phyloP scores from a whole-genome alignment of 1,140 invertebrate species.

The Monomorium pharaonis region DNA sequence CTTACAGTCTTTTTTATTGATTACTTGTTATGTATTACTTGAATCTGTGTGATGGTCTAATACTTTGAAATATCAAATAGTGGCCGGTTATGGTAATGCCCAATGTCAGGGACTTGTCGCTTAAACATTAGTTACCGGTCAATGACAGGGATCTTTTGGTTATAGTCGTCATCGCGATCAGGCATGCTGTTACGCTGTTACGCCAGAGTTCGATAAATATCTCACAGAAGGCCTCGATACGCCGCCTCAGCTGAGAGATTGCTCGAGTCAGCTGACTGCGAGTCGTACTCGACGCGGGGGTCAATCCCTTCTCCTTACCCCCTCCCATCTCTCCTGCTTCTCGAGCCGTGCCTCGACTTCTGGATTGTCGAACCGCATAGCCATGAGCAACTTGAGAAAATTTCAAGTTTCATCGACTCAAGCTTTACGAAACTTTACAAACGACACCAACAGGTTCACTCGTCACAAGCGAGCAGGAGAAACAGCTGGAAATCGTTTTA shows the following conservation, averaged over 20 bases:
- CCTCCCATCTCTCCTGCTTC: constrained; percentile 25
- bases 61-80: background rate
- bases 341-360: constrained; percentile 45
- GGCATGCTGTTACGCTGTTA: constrained; percentile 31
- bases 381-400: constrained; percentile 38
- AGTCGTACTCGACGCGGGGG: constrained; percentile 71
- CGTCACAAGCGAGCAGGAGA: background rate
- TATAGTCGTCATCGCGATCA: constrained; percentile 27
- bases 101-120: constrained; percentile 40
- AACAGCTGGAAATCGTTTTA: constrained; percentile 14
- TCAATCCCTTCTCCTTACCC: constrained; percentile 63
- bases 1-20: background rate
- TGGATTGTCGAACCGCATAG: constrained; percentile 25
- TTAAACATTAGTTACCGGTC: constrained; percentile 44
- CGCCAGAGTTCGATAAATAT: constrained; percentile 25
- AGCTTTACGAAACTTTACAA: constrained; percentile 11
- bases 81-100: constrained; percentile 40
- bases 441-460: background rate
- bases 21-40: background rate
- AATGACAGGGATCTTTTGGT: constrained; percentile 35
- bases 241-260: constrained; percentile 74
- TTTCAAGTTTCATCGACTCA: constrained; percentile 29
- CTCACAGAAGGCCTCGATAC: constrained; percentile 29
- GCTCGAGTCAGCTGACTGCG: constrained; percentile 79
- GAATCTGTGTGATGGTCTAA: background rate